These are phyloP conservation scores for Myotis vivesi DNA, from an alignment of 2,797 vertebrate species.

Conservation along the genomic window DNA sequence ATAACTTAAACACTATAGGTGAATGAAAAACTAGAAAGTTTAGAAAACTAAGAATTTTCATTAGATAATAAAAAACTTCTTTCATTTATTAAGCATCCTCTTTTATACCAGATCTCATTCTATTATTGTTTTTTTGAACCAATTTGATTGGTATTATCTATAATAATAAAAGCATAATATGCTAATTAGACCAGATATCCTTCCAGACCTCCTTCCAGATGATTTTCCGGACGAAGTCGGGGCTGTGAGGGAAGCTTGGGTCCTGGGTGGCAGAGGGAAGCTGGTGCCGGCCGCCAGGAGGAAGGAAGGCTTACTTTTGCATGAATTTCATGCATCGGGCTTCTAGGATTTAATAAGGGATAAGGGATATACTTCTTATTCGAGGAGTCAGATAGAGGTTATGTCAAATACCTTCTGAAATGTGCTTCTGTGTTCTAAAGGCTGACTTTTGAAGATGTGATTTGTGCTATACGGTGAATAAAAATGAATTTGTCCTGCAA, in stretches of 20 bases:
- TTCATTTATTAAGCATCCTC: not conserved
- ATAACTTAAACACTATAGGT: not conserved
- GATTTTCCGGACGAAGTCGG: accelerated
- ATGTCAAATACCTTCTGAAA: not conserved
- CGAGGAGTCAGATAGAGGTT: not conserved
- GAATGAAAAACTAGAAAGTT: not conserved
- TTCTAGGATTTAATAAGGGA: not conserved
- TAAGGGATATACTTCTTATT: not conserved
- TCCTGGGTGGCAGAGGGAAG: too few species aligned
- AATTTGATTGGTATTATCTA: not conserved
- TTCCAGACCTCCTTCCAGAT: too few species aligned
- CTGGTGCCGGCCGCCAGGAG: too few species aligned
- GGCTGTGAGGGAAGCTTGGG: too few species aligned
- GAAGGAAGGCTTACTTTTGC: too few species aligned
- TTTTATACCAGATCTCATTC: not conserved
- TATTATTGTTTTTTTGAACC: not conserved
- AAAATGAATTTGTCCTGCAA: not conserved
- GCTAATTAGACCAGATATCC: too few species aligned
- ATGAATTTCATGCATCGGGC: too few species aligned
- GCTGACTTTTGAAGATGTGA: not conserved
- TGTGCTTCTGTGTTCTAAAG: not conserved
- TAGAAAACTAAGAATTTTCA: not conserved
- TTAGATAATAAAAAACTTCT: not conserved
- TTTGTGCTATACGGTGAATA: not conserved
- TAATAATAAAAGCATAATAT: too few species aligned